Base-by-base conservation (phyloP, 2,888 invertebrate genomes). In the Chironomus tentans region DNA sequence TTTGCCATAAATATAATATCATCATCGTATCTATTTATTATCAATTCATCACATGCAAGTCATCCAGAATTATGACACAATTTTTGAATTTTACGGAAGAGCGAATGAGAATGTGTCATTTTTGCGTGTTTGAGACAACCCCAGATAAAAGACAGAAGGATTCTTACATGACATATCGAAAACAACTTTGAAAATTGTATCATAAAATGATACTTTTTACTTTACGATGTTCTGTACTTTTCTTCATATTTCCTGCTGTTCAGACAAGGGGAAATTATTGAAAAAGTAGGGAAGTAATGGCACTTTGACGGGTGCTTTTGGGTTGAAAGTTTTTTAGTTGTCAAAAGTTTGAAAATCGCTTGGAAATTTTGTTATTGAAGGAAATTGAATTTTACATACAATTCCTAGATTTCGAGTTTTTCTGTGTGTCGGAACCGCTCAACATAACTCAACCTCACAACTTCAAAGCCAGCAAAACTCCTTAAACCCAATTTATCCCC, bases 181-280 rank as follows among this genome's bases (percentile, higher is more conserved):
- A 56, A 56, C 56, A 56, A 56, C 56, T 15, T 56, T 18, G 15
- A 22, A 65, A 65, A 65, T 21, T 65, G 65, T 65, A 12, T 12
- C 65, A 65, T 65, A 65, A 65, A 65, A 65, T 24, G 65, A 65
- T 65, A 24, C 65, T 56, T 56, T 65, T 65, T 65, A 65, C 65
- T 65, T 65, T 65, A 65, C 65, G 65, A 65, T 24, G 13, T 22
- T 65, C 24, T 21, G 21, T 65, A 18, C 65, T 65, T 24, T 65
- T 12, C 13, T 22, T 65, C 56, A 56, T 10, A 38, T 10, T 38
- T 38, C 38, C 38, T 38, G 38, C 10, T 38, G 38, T 56, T 56
- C 4, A 7, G 18, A 56, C n/a, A 6, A 2, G 15, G 12, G 15
- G 56, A 56, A 15, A 56, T 6, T 6, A 18, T 7, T 56, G 56